Percentiles rank a stretch among this genome's conserved stretches.
Evolutionary conservation across 2,888 invertebrate genomes (phyloP).

Genomic region (Gryllus longicercus): DNA sequence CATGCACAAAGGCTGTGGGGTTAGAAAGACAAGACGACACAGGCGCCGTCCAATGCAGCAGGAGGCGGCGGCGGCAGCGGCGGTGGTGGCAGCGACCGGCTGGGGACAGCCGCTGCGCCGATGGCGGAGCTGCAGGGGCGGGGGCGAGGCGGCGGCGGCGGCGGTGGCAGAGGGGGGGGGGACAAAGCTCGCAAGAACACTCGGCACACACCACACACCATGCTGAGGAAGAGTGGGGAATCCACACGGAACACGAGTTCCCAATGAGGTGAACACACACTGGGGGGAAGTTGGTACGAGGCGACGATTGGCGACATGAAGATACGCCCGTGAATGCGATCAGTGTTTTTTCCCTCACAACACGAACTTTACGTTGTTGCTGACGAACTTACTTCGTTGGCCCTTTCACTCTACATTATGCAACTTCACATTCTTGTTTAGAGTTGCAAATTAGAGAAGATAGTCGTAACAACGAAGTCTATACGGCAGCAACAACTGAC

Average conservation of each 20-base stretch:
- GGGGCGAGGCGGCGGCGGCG: not conserved
- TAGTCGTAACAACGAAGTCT: too few species aligned
- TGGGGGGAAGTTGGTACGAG: not conserved
- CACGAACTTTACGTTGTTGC: too few species aligned
- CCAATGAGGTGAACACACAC: not conserved
- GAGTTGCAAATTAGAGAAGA: too few species aligned
- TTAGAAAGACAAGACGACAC: not conserved
- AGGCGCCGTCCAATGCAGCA: not conserved
- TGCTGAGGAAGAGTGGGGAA: not conserved
- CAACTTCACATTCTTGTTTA: too few species aligned
- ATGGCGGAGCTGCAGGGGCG: not conserved
- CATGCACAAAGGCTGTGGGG: not conserved
- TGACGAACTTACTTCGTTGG: too few species aligned
- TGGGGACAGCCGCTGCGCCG: not conserved
- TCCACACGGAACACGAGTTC: too few species aligned
- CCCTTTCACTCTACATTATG: too few species aligned
- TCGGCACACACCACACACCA: slow-evolving; percentile 1
- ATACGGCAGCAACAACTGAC: too few species aligned
- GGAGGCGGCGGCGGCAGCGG: not conserved
- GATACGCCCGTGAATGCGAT: too few species aligned
- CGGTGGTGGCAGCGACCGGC: not conserved
- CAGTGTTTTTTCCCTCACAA: too few species aligned
- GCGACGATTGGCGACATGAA: not conserved
- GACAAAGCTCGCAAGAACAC: slow-evolving; percentile 2
- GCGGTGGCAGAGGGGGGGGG: not conserved